Evolutionary conservation across 2,888 invertebrate species (phyloP).

Genomic region (Drosophila niveifrons): DNA sequence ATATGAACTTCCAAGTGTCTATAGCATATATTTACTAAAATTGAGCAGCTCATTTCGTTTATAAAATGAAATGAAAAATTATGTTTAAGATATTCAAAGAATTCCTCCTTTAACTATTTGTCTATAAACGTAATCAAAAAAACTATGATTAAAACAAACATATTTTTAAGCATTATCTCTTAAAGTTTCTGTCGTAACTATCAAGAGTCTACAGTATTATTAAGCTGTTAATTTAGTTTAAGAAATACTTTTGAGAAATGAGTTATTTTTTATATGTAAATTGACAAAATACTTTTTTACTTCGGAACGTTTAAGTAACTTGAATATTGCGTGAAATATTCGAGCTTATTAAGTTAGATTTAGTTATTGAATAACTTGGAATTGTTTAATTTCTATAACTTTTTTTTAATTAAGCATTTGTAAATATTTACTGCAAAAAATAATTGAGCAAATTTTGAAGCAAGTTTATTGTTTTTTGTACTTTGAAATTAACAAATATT

Average conservation of each 20-base stretch:
- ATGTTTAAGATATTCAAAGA: no score
- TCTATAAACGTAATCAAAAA: background rate
- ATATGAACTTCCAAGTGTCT: background rate
- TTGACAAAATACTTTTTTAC: background rate
- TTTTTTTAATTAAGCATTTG: no score
- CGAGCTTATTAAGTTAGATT: background rate
- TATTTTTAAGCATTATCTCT: background rate
- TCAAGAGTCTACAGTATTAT: background rate
- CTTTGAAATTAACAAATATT: no score
- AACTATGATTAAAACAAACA: background rate
- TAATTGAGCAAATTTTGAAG: no score
- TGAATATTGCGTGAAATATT: background rate
- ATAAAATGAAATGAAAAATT: no score
- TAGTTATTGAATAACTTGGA: background rate
- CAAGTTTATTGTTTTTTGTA: no score
- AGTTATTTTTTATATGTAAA: slow-evolving; percentile 3
- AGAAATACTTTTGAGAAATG: background rate
- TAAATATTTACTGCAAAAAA: no score
- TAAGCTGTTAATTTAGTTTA: background rate
- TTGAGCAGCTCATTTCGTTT: no score
- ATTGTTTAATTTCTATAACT: no score
- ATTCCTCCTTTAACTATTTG: no score
- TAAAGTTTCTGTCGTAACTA: background rate
- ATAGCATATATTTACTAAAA: no score
- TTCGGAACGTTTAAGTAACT: background rate